Base-by-base conservation (phyloP, 2,888 invertebrate species). In the Minunthozetes semirufus region DNA sequence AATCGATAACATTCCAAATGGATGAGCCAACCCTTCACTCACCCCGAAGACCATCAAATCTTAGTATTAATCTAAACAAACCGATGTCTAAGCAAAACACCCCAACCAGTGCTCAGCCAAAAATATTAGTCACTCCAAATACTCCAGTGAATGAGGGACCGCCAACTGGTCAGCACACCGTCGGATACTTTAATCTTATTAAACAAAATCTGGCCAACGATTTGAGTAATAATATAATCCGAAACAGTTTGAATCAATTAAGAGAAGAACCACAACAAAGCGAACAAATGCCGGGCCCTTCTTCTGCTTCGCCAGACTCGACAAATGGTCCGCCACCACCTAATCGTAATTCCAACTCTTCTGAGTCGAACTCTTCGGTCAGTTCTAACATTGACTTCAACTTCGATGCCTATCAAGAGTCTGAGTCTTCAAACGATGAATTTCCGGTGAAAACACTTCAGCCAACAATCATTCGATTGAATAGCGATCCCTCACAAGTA, bases 331-430 rank as follows among this genome's bases (percentile, higher is more conserved):
- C 15, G 1, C 29, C n/a, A 66, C 38, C 19, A 19, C 9, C 8
- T 4, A 22, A n/a, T 22, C 66, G 33, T 4, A 29, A 42, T 3
- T 66, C 66, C 2, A 42, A 33, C 4, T 38, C 38, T 2, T 66
- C 66, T 2, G 33, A 33, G 5, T 19, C 38, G 19, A 19, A 19
- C 13, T 66, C 66, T 11, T 29, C 66, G 17, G 66, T 66, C 22
- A 66, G 66, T 42, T 66, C 66, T 9, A 66, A n/a, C 1, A 66
- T 66, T 42, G 66, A 66, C 15, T 66, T 66, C 42, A 66, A 66
- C 42, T 66, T 66, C 9, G 38, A 66, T 2, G 11, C 38, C 5
- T 42, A 19, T 19, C 42, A 66, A n/a, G 66, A 42, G 1, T 38
- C 38, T 8, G 42, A 19, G 4, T 29, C 17, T 33, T 29, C 33